phyloP scores from a whole-genome alignment of 1,140 invertebrate species.

The Trialeurodes vaporariorum region DNA sequence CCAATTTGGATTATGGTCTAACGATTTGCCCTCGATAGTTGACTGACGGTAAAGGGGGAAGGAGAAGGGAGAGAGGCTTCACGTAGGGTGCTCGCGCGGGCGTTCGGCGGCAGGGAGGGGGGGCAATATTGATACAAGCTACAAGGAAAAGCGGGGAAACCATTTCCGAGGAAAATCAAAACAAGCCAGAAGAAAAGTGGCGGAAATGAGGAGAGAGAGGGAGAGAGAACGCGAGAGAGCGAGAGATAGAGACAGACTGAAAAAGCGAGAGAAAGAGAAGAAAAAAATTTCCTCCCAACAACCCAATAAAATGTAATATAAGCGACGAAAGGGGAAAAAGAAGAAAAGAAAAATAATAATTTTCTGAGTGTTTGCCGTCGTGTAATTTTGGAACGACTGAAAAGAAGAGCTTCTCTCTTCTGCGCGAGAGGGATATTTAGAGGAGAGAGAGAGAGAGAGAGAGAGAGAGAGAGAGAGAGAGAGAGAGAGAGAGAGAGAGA shows the following conservation, averaged over 20 bases:
- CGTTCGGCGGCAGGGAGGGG: not conserved
- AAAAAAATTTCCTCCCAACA: not conserved
- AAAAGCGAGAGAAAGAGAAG: too few species aligned
- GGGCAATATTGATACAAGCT: not conserved
- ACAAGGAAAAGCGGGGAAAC: not conserved
- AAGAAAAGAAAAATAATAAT: not conserved
- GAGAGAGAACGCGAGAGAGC: too few species aligned
- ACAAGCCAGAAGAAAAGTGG: not conserved
- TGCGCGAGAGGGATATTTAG: too few species aligned
- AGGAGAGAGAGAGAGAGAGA: too few species aligned
- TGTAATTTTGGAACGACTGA: too few species aligned
- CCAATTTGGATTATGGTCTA: too few species aligned
- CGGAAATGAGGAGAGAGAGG: not conserved
- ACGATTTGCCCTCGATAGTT: not conserved
- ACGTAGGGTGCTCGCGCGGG: too few species aligned
- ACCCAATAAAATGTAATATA: not conserved
- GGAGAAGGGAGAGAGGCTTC: not conserved
- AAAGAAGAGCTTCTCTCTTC: too few species aligned
- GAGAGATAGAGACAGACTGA: too few species aligned
- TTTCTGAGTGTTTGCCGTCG: not conserved
- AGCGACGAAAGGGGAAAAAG: not conserved
- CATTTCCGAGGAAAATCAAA: not conserved
- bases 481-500: too few species aligned
- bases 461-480: too few species aligned
- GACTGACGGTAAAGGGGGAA: too few species aligned